These are phyloP conservation scores for Corydoras sp. DNA, from an alignment of 2,113 vertebrate species.

Conservation along the genomic window DNA sequence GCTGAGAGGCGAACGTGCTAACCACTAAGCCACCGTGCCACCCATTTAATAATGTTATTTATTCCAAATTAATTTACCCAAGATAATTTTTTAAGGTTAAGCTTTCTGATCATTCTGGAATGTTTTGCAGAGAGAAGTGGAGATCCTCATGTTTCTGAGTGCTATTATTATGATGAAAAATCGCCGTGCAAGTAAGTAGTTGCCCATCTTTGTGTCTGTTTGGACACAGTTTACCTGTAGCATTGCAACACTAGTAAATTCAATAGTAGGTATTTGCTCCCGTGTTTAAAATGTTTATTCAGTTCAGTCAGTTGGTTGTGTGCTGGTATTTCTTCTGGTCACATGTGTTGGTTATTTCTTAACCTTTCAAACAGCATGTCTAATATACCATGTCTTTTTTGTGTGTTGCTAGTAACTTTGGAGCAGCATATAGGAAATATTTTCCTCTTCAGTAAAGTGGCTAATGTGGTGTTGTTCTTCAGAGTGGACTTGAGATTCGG, in stretches of 20 bases:
- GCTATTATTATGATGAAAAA: conserved; percentile 99
- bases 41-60: too few relatives aligned
- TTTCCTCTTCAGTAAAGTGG: conserved; percentile 96
- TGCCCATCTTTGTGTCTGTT: not conserved
- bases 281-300: too few relatives aligned
- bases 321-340: too few relatives aligned
- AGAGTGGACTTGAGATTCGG: conserved; percentile 88
- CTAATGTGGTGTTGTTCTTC: conserved; percentile 91
- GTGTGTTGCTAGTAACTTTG: conserved; percentile 55
- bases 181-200: conserved; percentile 83
- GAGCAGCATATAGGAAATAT: conserved; percentile 90
- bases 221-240: not conserved
- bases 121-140: conserved; percentile 79
- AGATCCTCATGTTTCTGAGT: conserved; percentile 96
- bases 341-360: not conserved
- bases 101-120: not conserved
- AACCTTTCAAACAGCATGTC: not conserved
- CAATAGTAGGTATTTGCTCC: not conserved
- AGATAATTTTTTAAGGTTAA: not conserved
- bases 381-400: not conserved
- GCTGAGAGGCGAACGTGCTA: too few relatives aligned
- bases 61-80: not conserved
- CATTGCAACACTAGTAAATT: not conserved
- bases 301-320: too few relatives aligned
- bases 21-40: too few relatives aligned